These are phyloP conservation scores for Xylocampa areola DNA, from an alignment of 2,888 invertebrate genomes.

Conservation along the genomic window DNA sequence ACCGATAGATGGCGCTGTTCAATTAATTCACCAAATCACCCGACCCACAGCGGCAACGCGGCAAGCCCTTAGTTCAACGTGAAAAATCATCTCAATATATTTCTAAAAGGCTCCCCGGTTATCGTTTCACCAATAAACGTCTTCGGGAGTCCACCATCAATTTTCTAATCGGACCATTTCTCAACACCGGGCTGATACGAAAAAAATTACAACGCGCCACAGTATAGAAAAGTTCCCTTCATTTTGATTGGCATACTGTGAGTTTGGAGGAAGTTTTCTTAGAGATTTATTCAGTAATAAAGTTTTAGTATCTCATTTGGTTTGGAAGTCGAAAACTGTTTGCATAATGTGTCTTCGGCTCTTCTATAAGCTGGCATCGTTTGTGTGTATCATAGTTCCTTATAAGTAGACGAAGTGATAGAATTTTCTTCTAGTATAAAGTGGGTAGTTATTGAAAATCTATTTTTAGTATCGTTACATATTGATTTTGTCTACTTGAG, in stretches of 20 bases:
- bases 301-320: slow-evolving; percentile 33
- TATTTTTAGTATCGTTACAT: too few relatives aligned
- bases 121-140: slow-evolving; percentile 58
- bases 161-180: slow-evolving; percentile 57
- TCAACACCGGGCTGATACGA: slow-evolving; percentile 49
- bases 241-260: slow-evolving; percentile 27
- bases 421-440: slow-evolving; percentile 15
- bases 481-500: too few relatives aligned
- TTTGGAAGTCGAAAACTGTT: slow-evolving; percentile 43
- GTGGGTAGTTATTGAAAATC: not conserved
- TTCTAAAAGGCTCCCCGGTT: slow-evolving; percentile 39
- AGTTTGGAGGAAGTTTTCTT: slow-evolving; percentile 3
- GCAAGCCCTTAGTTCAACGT: slow-evolving; percentile 12
- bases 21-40: not conserved
- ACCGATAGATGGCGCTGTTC: slow-evolving; percentile 30
- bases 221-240: slow-evolving; percentile 26
- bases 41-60: not conserved
- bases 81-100: slow-evolving; percentile 52
- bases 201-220: slow-evolving; percentile 46
- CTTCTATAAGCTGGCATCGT: slow-evolving; percentile 34
- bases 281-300: slow-evolving; percentile 27
- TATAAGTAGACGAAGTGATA: slow-evolving; percentile 20
- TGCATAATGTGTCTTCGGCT: slow-evolving; percentile 45
- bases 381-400: slow-evolving; percentile 43
- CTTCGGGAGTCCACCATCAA: slow-evolving; percentile 51